Percentiles rank a stretch among this genome's conserved stretches.
Evolutionary conservation across 2,797 vertebrate genomes (phyloP).

Genomic region (Anniella stebbinsi): DNA sequence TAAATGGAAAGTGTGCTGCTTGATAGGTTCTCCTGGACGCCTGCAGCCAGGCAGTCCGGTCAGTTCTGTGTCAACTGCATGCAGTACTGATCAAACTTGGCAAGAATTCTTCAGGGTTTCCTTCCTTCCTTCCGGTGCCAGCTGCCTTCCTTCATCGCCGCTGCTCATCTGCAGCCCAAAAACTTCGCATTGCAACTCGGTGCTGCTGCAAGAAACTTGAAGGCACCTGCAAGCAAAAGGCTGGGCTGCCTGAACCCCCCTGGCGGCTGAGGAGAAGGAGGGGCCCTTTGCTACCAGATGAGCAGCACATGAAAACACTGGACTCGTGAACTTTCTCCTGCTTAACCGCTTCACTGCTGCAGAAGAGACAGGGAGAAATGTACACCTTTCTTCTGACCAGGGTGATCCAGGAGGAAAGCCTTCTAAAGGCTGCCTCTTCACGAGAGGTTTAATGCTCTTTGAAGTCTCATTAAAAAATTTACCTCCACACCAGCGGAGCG

Average conservation of each 20-base stretch:
- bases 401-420: too few species aligned
- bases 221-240: not conserved
- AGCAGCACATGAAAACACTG: not conserved
- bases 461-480: too few species aligned
- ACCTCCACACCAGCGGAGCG: too few species aligned
- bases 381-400: too few species aligned
- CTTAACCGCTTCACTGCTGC: constrained; percentile 3
- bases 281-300: not conserved
- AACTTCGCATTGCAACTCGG: not conserved
- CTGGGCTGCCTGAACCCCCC: not conserved
- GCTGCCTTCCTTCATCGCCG: not conserved
- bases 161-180: not conserved
- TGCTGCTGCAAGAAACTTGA: not conserved
- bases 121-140: not conserved
- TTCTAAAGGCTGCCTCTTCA: too few species aligned
- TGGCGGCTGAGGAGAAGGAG: not conserved
- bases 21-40: not conserved
- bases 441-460: too few species aligned
- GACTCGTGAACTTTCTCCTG: not conserved
- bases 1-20: not conserved
- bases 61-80: not conserved
- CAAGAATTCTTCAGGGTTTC: not conserved
- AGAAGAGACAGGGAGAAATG: not conserved
- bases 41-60: not conserved
- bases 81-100: constrained; percentile 9